phyloP scores from a whole-genome alignment of 2,113 vertebrate genomes.

The Clarias batrachus region DNA sequence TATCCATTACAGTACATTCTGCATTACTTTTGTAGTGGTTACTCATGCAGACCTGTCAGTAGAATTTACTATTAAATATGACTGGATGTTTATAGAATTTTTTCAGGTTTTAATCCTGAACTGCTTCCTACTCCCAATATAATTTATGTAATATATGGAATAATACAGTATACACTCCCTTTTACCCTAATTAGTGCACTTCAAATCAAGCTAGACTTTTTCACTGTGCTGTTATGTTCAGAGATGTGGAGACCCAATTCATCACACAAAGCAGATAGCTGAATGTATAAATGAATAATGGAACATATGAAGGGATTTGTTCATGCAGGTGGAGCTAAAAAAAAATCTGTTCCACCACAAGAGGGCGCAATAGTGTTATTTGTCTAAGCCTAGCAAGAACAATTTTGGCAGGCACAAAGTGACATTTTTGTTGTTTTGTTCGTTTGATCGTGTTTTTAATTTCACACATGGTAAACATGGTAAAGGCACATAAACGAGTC shows the following conservation, averaged over 20 bases:
- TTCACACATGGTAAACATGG: conserved; percentile 29
- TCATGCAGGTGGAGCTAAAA: neutral
- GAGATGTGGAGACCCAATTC: neutral
- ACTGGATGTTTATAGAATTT: neutral
- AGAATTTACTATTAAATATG: conserved; percentile 2
- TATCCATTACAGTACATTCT: conserved; percentile 5
- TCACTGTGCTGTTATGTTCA: neutral
- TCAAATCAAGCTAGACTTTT: neutral
- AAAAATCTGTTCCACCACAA: conserved; percentile 31
- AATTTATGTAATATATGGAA: neutral
- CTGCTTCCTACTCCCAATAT: neutral
- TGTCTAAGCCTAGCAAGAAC: neutral
- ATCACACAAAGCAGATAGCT: no score
- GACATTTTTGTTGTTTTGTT: no score
- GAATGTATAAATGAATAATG: neutral
- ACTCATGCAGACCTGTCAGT: neutral
- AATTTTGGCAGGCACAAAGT: neutral
- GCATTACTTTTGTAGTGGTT: neutral
- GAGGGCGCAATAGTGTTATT: conserved; percentile 27
- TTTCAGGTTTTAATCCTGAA: neutral
- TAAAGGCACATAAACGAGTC: conserved; percentile 42
- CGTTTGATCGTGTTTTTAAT: conserved; percentile 4
- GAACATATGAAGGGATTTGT: neutral
- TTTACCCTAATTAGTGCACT: neutral
- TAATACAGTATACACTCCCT: neutral